Evolutionary conservation across 2,888 invertebrate genomes (phyloP), one percentile per base, ranked within the genome.

Genomic region (Diloba caeruleocephala): DNA sequence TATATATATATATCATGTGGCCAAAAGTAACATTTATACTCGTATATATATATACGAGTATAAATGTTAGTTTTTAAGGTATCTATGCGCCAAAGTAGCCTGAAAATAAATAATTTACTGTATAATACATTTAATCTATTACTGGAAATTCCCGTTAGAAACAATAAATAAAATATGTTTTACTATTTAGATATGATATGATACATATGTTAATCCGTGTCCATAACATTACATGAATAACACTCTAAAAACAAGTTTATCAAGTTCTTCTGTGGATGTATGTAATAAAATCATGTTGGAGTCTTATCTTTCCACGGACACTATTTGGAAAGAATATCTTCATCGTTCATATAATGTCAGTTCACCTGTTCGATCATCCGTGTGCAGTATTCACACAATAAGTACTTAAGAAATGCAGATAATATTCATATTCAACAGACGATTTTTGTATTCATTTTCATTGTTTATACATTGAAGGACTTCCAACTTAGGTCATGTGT

Each of bases 161-260:
- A n/a, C n/a, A n/a, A n/a, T n/a, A n/a, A n/a, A n/a, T n/a, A n/a
- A n/a, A n/a, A n/a, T n/a, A n/a, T n/a, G n/a, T n/a, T n/a, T n/a
- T n/a, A n/a, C n/a, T n/a, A n/a, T n/a, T n/a, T n/a, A n/a, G n/a
- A n/a, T n/a, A n/a, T n/a, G n/a, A n/a, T n/a, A n/a, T n/a, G n/a
- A n/a, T n/a, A n/a, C n/a, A 17, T 23, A 43, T 10, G 14, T 8
- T 33, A 33, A 39, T 32, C 5, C n/a, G 10, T 6, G 23, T 19
- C 10, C 9, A 21, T 23, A 8, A 9, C 17, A 8, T 43, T 38
- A 38, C 9, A 25, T 10, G 19, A n/a, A 46, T 12, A 32, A 32
- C 3, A 9, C 14, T 15, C 36, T 29, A 43, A 44, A 28, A 42
- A 64, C 48, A 28, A 14, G 44, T 49, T 54, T 53, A 54, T 49